phyloP scores from a whole-genome alignment of 2,113 vertebrate genomes.

The Haemorhous mexicanus region DNA sequence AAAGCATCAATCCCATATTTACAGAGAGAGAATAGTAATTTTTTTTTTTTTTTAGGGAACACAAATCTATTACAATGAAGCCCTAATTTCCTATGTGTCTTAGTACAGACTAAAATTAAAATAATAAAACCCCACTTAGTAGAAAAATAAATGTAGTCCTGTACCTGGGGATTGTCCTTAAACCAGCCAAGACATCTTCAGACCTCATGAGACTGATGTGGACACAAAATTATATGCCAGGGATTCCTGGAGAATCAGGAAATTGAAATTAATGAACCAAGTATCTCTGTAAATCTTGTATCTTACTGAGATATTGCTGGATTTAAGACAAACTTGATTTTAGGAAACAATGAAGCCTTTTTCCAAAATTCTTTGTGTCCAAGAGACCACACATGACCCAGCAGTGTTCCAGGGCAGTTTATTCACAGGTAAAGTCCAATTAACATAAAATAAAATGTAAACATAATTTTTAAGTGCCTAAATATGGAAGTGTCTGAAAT shows the following conservation, averaged over 20 bases:
- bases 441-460: neutral
- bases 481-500: neutral
- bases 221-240: neutral
- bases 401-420: neutral
- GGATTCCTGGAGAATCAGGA: neutral
- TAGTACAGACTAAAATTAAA: neutral
- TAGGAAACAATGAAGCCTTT: neutral
- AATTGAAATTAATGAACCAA: neutral
- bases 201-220: neutral
- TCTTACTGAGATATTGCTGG: neutral
- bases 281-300: neutral
- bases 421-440: neutral
- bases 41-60: neutral
- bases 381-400: neutral
- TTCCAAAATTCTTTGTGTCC: neutral
- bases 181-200: neutral
- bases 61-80: neutral
- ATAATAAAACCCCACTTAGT: neutral
- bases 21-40: neutral
- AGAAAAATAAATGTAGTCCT: neutral
- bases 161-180: neutral
- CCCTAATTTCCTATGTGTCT: neutral
- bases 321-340: neutral
- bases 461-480: neutral
- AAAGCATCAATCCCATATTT: neutral